A percentile compares a stretch with the other conserved stretches of the same genome.
Conservation (phyloP, 2,113 vertebrate species). For the Tonatia bakeri region DNA sequence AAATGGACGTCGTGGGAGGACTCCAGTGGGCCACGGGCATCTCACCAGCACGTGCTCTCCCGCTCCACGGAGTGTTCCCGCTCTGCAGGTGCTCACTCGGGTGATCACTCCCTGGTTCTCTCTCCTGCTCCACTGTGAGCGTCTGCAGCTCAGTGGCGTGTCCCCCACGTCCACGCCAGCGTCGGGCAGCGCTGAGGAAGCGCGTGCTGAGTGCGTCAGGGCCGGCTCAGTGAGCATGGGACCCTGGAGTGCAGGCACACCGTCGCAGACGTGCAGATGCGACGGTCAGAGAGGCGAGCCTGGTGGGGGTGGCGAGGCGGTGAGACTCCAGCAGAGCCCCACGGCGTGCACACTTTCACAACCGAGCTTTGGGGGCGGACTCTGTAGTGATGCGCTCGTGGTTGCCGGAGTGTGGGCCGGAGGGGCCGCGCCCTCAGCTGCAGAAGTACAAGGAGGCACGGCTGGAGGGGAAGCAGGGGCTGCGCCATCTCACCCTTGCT, state of each 20-base stretch:
- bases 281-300: neutral
- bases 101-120: neutral
- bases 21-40: neutral
- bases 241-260: neutral
- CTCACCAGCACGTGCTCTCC: neutral
- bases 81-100: neutral
- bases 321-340: neutral
- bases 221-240: neutral
- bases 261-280: neutral
- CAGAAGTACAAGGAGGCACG: neutral
- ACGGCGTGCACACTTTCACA: neutral
- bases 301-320: neutral
- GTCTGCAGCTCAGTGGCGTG: neutral
- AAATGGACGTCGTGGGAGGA: neutral
- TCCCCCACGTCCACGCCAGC: neutral
- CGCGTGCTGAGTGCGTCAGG: neutral
- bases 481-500: neutral
- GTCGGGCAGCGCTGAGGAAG: neutral
- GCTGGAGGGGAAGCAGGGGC: neutral
- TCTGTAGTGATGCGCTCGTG: neutral
- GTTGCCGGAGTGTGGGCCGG: neutral
- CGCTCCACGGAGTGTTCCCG: neutral
- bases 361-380: neutral
- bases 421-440: accelerated
- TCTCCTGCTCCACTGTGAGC: neutral